Evolutionary conservation across 2,888 invertebrate genomes (phyloP).

Genomic region (Bugulina stolonifera): DNA sequence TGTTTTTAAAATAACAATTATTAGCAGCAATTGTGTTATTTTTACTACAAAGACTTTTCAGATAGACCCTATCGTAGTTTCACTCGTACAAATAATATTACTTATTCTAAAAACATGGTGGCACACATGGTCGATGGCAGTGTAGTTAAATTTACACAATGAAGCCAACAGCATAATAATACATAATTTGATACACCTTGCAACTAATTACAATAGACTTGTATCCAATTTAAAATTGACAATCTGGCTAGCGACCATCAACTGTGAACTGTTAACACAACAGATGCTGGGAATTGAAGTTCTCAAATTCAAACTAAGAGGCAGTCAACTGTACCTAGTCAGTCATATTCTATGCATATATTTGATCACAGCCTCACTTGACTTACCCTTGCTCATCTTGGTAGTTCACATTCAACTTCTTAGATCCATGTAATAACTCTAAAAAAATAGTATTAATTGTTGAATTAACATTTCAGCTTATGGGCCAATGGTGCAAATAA

Average conservation of each 20-base stretch:
- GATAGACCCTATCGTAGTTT: not conserved
- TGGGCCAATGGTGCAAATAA: too few species aligned
- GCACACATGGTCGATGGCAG: not conserved
- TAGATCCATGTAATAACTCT: too few species aligned
- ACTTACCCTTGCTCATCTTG: slow-evolving; percentile 48
- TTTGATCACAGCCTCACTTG: not conserved
- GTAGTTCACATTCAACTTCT: slow-evolving; percentile 43
- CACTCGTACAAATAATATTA: slow-evolving; percentile 4
- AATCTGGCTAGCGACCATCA: too few species aligned
- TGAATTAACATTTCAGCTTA: too few species aligned
- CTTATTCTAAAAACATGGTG: slow-evolving; percentile 8
- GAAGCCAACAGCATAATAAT: not conserved
- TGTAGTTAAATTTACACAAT: not conserved
- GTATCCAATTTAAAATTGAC: not conserved
- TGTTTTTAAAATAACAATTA: not conserved
- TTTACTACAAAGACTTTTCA: not conserved
- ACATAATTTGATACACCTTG: slow-evolving; percentile 12
- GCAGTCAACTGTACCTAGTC: too few species aligned
- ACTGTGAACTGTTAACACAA: too few species aligned
- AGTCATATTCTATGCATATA: not conserved
- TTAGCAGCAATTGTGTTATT: not conserved
- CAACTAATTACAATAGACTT: slow-evolving; percentile 7
- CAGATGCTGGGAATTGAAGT: not conserved
- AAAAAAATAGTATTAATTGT: too few species aligned
- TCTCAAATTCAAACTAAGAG: too few species aligned